A percentile compares a stretch with the other conserved stretches of the same genome.
phyloP scores from a whole-genome alignment of 1,140 invertebrate species.

The Pantala flavescens region DNA sequence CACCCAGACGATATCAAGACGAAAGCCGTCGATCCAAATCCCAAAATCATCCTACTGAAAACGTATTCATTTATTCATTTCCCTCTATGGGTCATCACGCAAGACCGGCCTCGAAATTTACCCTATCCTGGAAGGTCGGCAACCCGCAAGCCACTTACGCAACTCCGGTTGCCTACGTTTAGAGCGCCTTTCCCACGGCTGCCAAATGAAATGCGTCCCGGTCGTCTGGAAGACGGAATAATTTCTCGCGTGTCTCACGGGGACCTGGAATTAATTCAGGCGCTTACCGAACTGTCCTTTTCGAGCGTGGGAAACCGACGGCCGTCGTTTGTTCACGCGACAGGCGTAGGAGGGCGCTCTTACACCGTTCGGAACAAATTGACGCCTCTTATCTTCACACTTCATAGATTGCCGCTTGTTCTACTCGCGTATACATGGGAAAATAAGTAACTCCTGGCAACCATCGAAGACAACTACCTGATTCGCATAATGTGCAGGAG shows the following conservation, averaged over 20 bases:
- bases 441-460: too few relatives aligned
- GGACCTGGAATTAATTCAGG: not conserved
- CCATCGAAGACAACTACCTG: too few relatives aligned
- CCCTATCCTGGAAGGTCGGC: not conserved
- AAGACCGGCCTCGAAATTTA: not conserved
- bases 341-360: too few relatives aligned
- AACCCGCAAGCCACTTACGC: not conserved
- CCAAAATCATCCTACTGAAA: not conserved
- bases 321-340: not conserved
- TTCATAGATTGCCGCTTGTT: not conserved
- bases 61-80: not conserved
- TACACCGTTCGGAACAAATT: not conserved
- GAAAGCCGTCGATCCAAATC: not conserved
- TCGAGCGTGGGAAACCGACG: not conserved
- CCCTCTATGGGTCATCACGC: not conserved
- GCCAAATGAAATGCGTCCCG: not conserved
- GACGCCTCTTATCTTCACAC: not conserved
- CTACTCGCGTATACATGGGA: not conserved
- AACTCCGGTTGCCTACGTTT: not conserved
- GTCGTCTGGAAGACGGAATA: not conserved
- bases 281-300: not conserved
- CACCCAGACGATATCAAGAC: too few relatives aligned
- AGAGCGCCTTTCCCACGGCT: not conserved
- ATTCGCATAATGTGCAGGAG: too few relatives aligned
- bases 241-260: not conserved